These are phyloP conservation scores for Scaptomyza reducta DNA, from an alignment of 2,888 invertebrate species.

Conservation along the genomic window DNA sequence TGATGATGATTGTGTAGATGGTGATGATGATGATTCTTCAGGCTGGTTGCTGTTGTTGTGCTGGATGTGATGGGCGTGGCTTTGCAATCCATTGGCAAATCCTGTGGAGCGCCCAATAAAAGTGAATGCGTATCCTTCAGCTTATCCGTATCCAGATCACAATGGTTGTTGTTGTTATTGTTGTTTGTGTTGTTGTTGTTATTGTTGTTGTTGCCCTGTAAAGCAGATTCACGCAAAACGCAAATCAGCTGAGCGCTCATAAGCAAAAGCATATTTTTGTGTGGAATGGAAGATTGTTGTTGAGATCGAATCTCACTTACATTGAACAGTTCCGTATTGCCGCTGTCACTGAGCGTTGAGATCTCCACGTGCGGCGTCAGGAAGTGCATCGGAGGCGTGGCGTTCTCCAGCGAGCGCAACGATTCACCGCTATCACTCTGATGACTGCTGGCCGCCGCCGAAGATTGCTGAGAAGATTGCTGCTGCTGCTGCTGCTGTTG, in stretches of 20 bases:
- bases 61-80: constrained; percentile 80
- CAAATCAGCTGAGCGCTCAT: constrained; percentile 78
- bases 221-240: constrained; percentile 83
- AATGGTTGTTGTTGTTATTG: constrained; percentile 33
- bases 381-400: constrained; percentile 95
- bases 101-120: constrained; percentile 61
- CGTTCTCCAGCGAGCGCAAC: constrained; percentile 92
- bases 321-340: constrained; percentile 87
- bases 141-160: constrained; percentile 54
- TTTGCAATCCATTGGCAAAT: constrained; percentile 81
- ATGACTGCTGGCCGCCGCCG: constrained; percentile 86
- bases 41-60: constrained; percentile 48
- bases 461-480: constrained; percentile 49
- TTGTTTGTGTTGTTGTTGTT: constrained; percentile 40
- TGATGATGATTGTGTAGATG: constrained; percentile 78
- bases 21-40: constrained; percentile 54
- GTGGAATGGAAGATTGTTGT: background rate
- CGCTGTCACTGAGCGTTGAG: constrained; percentile 93
- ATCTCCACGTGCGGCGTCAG: constrained; percentile 96
- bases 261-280: constrained; percentile 36
- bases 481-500: constrained; percentile 21
- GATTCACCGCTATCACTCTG: constrained; percentile 94
- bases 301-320: constrained; percentile 70
- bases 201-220: constrained; percentile 75
- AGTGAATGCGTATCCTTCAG: constrained; percentile 65